Conservation (phyloP, 1,140 invertebrate genomes). For the Gerris buenoi region DNA sequence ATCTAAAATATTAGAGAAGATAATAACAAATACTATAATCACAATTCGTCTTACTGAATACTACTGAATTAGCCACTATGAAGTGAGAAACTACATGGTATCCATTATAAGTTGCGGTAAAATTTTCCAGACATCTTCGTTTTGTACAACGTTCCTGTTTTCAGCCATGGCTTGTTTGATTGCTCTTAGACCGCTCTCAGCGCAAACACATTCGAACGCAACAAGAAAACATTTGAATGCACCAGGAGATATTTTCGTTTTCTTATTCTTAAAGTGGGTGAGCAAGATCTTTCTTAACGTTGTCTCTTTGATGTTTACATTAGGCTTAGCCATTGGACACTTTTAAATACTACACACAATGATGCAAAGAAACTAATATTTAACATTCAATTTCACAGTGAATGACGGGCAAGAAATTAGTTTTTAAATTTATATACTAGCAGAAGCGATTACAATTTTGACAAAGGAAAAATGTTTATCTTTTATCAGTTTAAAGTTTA, state of each 20-base stretch:
- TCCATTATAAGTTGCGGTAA: not conserved
- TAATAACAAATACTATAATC: too few species aligned
- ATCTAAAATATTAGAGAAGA: too few species aligned
- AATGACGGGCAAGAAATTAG: too few species aligned
- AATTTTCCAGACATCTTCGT: slow-evolving; percentile 1
- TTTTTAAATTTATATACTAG: too few species aligned
- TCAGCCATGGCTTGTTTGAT: not conserved
- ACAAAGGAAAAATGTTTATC: too few species aligned
- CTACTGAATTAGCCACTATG: too few species aligned
- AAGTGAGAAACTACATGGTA: not conserved
- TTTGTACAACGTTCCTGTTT: not conserved
- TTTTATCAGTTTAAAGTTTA: too few species aligned
- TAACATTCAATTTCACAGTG: too few species aligned
- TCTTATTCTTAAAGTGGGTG: not conserved
- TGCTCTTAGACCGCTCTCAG: not conserved
- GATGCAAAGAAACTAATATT: too few species aligned
- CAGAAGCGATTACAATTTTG: too few species aligned
- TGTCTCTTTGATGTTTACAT: not conserved
- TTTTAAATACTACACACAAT: too few species aligned
- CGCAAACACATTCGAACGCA: not conserved
- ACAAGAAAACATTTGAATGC: not conserved
- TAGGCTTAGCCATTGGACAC: not conserved
- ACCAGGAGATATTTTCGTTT: not conserved
- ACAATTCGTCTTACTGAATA: too few species aligned
- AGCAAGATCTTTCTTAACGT: not conserved